phyloP scores from a whole-genome alignment of 2,797 vertebrate genomes.

The Ctenopoma multispine region DNA sequence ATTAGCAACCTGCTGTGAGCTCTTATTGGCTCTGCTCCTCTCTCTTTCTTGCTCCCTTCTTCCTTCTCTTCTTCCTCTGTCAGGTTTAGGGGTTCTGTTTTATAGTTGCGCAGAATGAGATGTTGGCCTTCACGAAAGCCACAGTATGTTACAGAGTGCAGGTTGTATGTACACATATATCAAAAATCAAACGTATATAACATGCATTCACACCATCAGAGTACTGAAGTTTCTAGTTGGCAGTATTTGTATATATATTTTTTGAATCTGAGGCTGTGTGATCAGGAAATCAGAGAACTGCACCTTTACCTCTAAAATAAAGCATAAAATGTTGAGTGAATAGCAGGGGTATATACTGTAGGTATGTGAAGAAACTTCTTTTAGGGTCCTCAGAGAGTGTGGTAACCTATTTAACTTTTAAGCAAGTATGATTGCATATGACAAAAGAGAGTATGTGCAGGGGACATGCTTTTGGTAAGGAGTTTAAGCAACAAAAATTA shows the following conservation, averaged over 20 bases:
- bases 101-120: conserved; percentile 1
- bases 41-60: conserved; percentile 59
- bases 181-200: not conserved
- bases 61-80: conserved; percentile 59
- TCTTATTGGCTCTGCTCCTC: conserved; percentile 94
- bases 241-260: no score
- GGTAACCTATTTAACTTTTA: conserved; percentile 10
- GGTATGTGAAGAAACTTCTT: no score
- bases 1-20: conserved; percentile 98
- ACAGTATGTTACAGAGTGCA: not conserved
- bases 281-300: no score
- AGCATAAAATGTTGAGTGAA: no score
- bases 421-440: conserved; percentile 36
- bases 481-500: conserved; percentile 68
- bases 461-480: conserved; percentile 30
- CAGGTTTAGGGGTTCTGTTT: conserved; percentile 57
- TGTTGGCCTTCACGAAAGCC: not conserved
- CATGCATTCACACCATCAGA: not conserved
- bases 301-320: no score
- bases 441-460: conserved; percentile 19
- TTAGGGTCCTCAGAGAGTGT: no score
- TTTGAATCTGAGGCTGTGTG: not conserved
- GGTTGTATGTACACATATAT: not conserved
- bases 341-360: no score
- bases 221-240: not conserved